A percentile compares a stretch with the other conserved stretches of the same genome.
Conservation (phyloP, 2,797 vertebrate species). For the Scomberomorus guttatus region DNA sequence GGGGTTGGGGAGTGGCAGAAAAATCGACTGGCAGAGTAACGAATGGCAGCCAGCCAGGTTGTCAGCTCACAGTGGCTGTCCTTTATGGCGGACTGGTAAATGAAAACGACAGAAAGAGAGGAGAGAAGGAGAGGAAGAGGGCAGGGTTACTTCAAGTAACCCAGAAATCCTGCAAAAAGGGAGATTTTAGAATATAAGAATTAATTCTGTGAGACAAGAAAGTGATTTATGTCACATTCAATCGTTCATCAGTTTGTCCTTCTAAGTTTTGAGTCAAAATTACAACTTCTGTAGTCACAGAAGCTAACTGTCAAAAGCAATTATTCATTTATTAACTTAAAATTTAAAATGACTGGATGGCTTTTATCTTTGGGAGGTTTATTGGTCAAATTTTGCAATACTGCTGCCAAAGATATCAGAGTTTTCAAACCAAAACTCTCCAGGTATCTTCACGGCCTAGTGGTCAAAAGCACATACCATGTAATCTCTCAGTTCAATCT, state of each 20-base stretch:
- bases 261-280: conserved; percentile 14
- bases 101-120: conserved; percentile 41
- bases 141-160: conserved; percentile 19
- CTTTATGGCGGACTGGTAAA: conserved; percentile 59
- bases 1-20: conserved; percentile 49
- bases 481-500: no score
- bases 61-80: conserved; percentile 64
- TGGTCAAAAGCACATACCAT: no score
- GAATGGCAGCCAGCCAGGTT: conserved; percentile 70
- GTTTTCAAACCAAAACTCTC: background rate
- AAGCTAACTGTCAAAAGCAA: background rate
- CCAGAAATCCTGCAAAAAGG: conserved; percentile 3
- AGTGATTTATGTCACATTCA: conserved; percentile 3
- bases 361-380: background rate
- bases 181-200: conserved; percentile 14
- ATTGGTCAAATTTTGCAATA: background rate
- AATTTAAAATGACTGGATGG: background rate
- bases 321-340: background rate
- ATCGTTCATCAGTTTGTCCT: conserved; percentile 1
- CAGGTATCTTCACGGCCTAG: no score
- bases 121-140: conserved; percentile 3
- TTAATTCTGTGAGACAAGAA: conserved; percentile 33
- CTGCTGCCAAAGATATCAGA: background rate
- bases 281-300: background rate
- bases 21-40: conserved; percentile 71